These are phyloP conservation scores for Synergus itoensis DNA, from an alignment of 2,888 invertebrate species.

Conservation along the genomic window DNA sequence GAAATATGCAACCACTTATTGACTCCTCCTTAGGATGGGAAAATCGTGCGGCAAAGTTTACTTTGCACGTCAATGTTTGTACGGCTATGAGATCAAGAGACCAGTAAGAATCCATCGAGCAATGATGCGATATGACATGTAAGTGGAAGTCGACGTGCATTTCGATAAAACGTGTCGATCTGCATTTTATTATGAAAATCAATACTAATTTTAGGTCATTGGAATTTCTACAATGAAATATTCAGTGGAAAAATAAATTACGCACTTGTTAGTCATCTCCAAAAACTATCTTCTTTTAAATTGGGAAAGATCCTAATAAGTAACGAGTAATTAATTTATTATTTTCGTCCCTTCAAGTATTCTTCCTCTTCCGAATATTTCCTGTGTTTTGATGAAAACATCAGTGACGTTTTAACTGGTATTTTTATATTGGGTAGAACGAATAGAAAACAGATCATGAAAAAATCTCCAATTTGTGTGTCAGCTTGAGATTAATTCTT, in stretches of 20 bases:
- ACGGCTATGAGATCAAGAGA: constrained; percentile 27
- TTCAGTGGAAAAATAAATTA: neutral
- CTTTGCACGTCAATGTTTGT: constrained; percentile 15
- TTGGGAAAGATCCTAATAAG: too few species aligned
- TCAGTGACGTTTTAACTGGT: constrained; percentile 21
- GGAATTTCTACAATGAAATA: neutral
- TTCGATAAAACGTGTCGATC: neutral
- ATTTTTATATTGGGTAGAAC: neutral
- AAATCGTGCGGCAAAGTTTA: constrained; percentile 1
- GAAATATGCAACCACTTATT: constrained; percentile 9
- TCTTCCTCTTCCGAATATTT: neutral
- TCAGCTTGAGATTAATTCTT: neutral
- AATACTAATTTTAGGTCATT: too few species aligned
- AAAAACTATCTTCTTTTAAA: too few species aligned
- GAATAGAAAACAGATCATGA: neutral
- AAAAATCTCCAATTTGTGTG: neutral
- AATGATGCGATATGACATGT: neutral
- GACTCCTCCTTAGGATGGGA: neutral
- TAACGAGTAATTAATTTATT: too few species aligned
- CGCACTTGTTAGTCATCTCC: too few species aligned
- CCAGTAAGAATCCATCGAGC: constrained; percentile 7
- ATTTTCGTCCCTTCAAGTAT: neutral
- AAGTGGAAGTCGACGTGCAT: neutral
- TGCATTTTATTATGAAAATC: constrained; percentile 18
- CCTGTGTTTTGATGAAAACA: neutral